These are phyloP conservation scores for Henricia sp. DNA, from an alignment of 53 echinoderm and acorn worm species.

Conservation along the genomic window DNA sequence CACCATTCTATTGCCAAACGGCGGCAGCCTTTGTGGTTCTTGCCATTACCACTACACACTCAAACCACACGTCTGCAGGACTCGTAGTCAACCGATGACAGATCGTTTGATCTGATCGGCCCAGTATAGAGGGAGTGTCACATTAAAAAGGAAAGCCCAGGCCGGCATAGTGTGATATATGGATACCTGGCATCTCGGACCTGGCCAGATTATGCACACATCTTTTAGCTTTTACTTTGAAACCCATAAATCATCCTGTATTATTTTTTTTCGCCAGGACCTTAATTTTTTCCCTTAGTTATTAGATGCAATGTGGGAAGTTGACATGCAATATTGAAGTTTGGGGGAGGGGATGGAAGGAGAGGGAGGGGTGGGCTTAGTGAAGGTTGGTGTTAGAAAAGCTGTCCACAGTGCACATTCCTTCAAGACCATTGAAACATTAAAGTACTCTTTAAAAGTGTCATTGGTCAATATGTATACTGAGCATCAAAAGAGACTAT, in stretches of 20 bases:
- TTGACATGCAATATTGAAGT: too few relatives aligned
- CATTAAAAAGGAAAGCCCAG: constrained; percentile 6
- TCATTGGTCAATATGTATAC: too few relatives aligned
- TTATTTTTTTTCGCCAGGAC: background rate
- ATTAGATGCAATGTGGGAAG: background rate
- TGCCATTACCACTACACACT: constrained; percentile 52
- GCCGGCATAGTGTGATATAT: constrained; percentile 38
- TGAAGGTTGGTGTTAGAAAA: background rate
- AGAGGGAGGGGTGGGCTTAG: background rate
- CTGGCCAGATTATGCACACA: constrained; percentile 39
- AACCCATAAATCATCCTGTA: constrained; percentile 38
- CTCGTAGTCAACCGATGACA: constrained; percentile 29
- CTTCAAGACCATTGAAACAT: too few relatives aligned
- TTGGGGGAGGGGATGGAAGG: background rate
- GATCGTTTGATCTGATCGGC: constrained; percentile 65
- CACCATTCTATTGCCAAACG: constrained; percentile 51
- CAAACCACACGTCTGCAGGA: constrained; percentile 47
- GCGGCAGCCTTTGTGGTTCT: constrained; percentile 56
- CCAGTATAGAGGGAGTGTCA: constrained; percentile 50
- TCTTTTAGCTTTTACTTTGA: constrained; percentile 35
- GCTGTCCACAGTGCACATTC: background rate
- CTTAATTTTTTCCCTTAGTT: background rate
- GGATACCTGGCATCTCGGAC: constrained; percentile 48
- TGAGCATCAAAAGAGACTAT: too few relatives aligned
- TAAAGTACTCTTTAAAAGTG: too few relatives aligned